A percentile compares a stretch with the other conserved stretches of the same genome.
Evolutionary conservation across 2,113 vertebrate species (phyloP).

Genomic region (Sterrhoptilus dennistouni): DNA sequence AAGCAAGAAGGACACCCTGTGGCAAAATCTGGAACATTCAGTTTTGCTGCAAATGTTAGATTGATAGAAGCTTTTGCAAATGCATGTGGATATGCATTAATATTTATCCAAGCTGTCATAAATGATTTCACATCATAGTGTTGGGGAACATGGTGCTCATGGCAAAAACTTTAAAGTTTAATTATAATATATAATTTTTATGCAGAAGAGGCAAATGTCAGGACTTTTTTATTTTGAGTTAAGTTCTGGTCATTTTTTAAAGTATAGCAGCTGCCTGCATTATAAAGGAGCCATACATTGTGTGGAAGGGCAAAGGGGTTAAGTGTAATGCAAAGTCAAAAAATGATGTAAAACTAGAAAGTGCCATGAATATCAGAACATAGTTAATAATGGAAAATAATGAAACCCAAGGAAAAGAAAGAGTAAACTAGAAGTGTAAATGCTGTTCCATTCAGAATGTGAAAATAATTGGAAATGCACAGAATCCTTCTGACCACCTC

Average conservation of each 20-base stretch:
- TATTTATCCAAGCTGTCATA: constrained; percentile 99
- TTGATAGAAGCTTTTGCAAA: constrained; percentile 93
- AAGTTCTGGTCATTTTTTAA: constrained; percentile 89
- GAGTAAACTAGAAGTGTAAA: not conserved
- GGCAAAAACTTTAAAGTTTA: constrained; percentile 98
- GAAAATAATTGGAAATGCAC: not conserved
- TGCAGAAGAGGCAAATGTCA: constrained; percentile 93
- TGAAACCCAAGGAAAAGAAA: not conserved
- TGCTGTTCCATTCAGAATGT: not conserved
- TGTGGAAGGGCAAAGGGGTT: constrained; percentile 47
- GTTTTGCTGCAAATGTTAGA: constrained; percentile 82
- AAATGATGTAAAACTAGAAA: constrained; percentile 42
- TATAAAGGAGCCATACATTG: constrained; percentile 57
- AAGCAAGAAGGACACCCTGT: constrained; percentile 92
- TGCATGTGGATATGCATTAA: constrained; percentile 95
- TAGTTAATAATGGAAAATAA: constrained; percentile 25
- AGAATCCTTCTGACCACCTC: not conserved
- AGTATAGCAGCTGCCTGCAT: constrained; percentile 72
- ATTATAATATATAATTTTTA: constrained; percentile 98
- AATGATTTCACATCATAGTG: constrained; percentile 96
- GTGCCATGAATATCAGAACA: constrained; percentile 6
- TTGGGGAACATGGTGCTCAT: constrained; percentile 90
- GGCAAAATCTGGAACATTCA: constrained; percentile 86
- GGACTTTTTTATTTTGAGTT: constrained; percentile 90
- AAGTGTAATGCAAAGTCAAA: constrained; percentile 51